Evolutionary conservation across 1,140 invertebrate genomes (phyloP), one percentile per base, ranked within the genome.

Genomic region (Neodiprion pinetum): DNA sequence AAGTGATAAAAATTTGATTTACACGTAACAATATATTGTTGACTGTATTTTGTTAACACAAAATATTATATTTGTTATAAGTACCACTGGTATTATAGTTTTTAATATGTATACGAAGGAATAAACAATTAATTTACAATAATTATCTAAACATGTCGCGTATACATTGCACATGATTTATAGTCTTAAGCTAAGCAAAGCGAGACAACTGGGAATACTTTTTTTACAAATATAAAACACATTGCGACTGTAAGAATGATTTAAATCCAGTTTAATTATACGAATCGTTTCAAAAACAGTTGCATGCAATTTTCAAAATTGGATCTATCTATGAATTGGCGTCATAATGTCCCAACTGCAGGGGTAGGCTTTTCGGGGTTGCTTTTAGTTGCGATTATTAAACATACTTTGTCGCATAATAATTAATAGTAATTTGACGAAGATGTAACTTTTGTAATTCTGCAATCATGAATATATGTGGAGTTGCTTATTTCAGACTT

Each of bases 131-230:
- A 61, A 9, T 11, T 61, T 61, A 61, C 53, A 61, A 61, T 0
- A 61, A 61, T 61, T 4, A 61, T 61, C 8, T 61, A 61, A 61
- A 17, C 53, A 61, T 61, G n/a, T 17, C 8, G 53, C 53, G n/a
- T 61, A 61, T 61, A 61, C 53, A 61, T 61, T 61, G 53, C 53
- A 61, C 53, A 61, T 9, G n/a, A 61, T 61, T 61, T 61, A 61
- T 61, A 61, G 5, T 61, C n/a, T 61, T 61, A 61, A 61, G n/a
- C 53, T 61, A 61, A 61, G 53, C 53, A 61, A 61, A 61, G 53
- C 53, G 53, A 61, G 53, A 9, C 9, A 9, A 14, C 11, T 7
- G 11, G 53, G n/a, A 61, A 61, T 61, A 61, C 9, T 61, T 61
- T 11, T 61, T 61, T 17, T 14, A 61, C 8, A 17, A 61, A 17